Percentiles rank a stretch among this genome's conserved stretches.
Conservation (phyloP, 64 coral and sea anemone species). For the Montipora sp. region DNA sequence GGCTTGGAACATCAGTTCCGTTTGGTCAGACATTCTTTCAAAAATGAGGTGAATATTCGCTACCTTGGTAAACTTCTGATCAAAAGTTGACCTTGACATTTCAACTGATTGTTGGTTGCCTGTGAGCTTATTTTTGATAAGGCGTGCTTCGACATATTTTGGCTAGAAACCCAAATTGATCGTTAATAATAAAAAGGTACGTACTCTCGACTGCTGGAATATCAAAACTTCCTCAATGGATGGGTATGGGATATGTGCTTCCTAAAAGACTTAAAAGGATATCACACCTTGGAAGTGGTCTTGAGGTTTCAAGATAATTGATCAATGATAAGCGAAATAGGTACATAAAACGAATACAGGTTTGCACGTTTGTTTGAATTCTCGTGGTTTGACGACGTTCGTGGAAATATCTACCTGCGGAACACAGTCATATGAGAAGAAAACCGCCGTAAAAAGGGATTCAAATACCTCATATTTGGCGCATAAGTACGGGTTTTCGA, state of each 20-base stretch:
- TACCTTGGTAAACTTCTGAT: too few relatives aligned
- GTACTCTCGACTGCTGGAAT: background rate
- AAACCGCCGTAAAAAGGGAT: too few relatives aligned
- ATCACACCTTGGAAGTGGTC: background rate
- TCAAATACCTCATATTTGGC: too few relatives aligned
- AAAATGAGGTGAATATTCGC: too few relatives aligned
- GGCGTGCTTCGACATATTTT: background rate
- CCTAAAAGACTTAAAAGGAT: background rate
- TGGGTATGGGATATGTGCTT: background rate
- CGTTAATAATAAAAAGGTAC: background rate
- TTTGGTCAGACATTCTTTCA: too few relatives aligned
- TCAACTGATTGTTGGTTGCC: too few relatives aligned
- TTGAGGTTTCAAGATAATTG: background rate
- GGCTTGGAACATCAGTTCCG: too few relatives aligned
- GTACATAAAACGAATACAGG: background rate
- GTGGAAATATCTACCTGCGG: background rate
- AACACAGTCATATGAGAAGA: too few relatives aligned
- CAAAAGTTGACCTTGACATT: too few relatives aligned
- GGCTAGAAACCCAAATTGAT: background rate
- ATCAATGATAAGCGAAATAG: background rate
- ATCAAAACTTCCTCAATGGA: background rate
- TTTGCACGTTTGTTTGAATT: conserved; percentile 8
- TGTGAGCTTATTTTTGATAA: too few relatives aligned
- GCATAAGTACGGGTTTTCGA: too few relatives aligned
- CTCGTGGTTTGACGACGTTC: background rate